These are phyloP conservation scores for Notiomystis cincta DNA, from an alignment of 2,113 vertebrate species.

Conservation along the genomic window DNA sequence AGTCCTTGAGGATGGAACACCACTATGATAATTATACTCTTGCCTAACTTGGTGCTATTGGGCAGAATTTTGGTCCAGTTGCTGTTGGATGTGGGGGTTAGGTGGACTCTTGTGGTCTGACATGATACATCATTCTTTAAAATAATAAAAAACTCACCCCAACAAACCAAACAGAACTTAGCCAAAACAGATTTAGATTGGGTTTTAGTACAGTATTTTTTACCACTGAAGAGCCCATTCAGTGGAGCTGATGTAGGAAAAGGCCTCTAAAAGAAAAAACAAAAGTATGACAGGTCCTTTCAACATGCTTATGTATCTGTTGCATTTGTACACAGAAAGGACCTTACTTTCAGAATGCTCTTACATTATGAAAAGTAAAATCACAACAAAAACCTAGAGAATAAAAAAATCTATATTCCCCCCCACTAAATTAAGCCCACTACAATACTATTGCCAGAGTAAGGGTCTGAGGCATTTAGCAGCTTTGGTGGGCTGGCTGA, in stretches of 20 bases:
- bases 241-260: background rate
- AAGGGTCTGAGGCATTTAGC: background rate
- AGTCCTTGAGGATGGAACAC: background rate
- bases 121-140: background rate
- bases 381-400: background rate
- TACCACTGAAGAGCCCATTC: background rate
- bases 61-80: background rate
- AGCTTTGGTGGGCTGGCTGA: background rate
- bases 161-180: background rate
- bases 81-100: background rate
- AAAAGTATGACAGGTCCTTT: background rate
- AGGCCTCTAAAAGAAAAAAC: background rate
- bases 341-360: background rate
- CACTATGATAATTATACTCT: background rate
- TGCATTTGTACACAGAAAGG: background rate
- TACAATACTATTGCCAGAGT: background rate
- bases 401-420: background rate
- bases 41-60: background rate
- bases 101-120: background rate
- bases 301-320: background rate
- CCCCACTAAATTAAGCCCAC: background rate
- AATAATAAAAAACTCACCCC: background rate
- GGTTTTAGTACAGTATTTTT: background rate
- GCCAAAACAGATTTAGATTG: background rate
- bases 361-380: background rate